A percentile compares a stretch with the other conserved stretches of the same genome.
These are phyloP conservation scores for Mongoloraphidia duomilia DNA, from an alignment of 2,888 invertebrate species.

Conservation along the genomic window DNA sequence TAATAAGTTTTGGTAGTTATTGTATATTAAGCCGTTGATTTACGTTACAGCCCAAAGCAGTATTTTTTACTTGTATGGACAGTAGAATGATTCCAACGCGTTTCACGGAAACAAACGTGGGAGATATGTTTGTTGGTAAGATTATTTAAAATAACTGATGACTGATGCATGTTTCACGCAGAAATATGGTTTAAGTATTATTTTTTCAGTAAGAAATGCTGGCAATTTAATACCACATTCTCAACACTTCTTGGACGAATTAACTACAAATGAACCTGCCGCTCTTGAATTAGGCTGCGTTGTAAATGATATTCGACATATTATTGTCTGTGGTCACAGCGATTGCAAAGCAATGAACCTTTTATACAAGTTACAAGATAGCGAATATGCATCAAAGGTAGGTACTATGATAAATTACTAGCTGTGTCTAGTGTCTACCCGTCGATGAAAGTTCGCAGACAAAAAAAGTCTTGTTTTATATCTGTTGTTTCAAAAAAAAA, in stretches of 20 bases:
- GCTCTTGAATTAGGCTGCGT: constrained; percentile 90
- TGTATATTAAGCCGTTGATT: constrained; percentile 6
- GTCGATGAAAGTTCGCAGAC: neutral
- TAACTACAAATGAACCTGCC: constrained; percentile 88
- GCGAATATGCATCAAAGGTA: constrained; percentile 56
- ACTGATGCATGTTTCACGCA: neutral
- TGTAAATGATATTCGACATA: constrained; percentile 77
- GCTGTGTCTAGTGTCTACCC: neutral
- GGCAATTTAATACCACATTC: constrained; percentile 92
- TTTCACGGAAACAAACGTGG: constrained; percentile 89
- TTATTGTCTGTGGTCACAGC: constrained; percentile 94
- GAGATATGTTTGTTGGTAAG: constrained; percentile 92
- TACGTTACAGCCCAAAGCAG: constrained; percentile 76
- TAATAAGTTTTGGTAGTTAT: no score
- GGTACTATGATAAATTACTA: constrained; percentile 17
- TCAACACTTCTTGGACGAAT: constrained; percentile 71
- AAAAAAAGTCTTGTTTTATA: no score
- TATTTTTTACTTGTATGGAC: constrained; percentile 97
- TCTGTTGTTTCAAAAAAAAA: no score
- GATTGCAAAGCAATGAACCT: constrained; percentile 98
- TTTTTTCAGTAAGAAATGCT: constrained; percentile 75
- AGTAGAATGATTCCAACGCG: constrained; percentile 92
- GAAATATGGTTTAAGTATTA: constrained; percentile 1
- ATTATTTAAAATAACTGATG: neutral
- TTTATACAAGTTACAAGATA: constrained; percentile 66